phyloP scores from a whole-genome alignment of 35 echinoderm and acorn worm species.

The Hemicentrotus pulcherrimus region DNA sequence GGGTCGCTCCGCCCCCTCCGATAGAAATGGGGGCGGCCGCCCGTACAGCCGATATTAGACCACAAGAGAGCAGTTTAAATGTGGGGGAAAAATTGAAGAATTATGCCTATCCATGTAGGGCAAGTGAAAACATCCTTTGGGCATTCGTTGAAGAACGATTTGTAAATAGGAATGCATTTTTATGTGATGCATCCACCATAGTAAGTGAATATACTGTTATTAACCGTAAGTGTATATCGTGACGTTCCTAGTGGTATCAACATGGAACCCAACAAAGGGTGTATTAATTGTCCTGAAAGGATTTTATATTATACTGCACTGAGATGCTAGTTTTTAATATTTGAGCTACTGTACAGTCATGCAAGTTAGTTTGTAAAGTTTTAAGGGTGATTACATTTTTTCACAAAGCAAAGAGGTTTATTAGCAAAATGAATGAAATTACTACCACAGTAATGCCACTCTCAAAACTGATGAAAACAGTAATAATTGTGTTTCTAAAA shows the following conservation, averaged over 20 bases:
- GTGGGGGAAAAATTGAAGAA: not conserved
- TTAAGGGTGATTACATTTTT: not conserved
- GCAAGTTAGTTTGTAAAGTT: not conserved
- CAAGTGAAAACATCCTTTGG: not conserved
- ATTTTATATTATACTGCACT: not conserved
- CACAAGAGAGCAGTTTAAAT: not conserved
- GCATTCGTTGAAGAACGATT: not conserved
- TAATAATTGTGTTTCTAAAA: not conserved
- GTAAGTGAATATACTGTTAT: not conserved
- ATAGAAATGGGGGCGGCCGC: conserved; percentile 38
- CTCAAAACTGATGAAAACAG: not conserved
- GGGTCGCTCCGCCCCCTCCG: conserved; percentile 15
- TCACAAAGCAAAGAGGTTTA: not conserved
- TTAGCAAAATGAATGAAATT: not conserved
- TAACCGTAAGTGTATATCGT: not conserved
- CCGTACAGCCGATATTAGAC: conserved; percentile 18
- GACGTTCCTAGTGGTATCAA: not conserved
- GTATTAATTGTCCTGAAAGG: not conserved
- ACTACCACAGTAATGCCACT: not conserved
- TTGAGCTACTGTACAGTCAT: not conserved
- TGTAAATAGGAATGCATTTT: conserved; percentile 5
- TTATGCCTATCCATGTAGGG: not conserved
- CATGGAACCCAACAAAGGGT: not conserved
- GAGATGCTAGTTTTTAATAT: not conserved
- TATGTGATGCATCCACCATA: not conserved